A percentile compares a stretch with the other conserved stretches of the same genome.
Conservation (phyloP, 2,113 vertebrate species). For the Chunga burmeisteri region DNA sequence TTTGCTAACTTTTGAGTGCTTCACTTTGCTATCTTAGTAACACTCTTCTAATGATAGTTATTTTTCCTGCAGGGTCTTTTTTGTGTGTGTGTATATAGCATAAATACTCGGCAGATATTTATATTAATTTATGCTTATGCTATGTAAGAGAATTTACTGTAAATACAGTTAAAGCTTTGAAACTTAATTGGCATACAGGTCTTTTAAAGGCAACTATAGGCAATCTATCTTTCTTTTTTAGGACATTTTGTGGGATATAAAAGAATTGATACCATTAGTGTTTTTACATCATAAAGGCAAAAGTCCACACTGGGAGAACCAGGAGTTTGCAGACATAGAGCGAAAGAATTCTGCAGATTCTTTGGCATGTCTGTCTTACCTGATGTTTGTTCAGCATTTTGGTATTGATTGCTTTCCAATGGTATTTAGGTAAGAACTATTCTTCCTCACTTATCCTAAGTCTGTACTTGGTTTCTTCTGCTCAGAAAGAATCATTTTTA, state of each 20-base stretch:
- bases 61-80: not conserved
- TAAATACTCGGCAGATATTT: not conserved
- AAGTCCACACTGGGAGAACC: constrained; percentile 62
- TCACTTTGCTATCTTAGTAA: not conserved
- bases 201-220: not conserved
- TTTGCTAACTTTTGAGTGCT: not conserved
- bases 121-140: not conserved
- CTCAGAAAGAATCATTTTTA: not conserved
- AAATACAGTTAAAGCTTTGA: not conserved
- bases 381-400: constrained; percentile 91
- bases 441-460: not conserved
- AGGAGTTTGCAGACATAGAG: constrained; percentile 71
- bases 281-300: constrained; percentile 59
- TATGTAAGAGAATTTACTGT: not conserved
- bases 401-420: constrained; percentile 81
- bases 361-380: constrained; percentile 87
- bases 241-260: constrained; percentile 71
- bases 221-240: constrained; percentile 11
- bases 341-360: constrained; percentile 75
- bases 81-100: not conserved
- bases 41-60: not conserved
- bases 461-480: not conserved
- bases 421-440: constrained; percentile 84
- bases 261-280: constrained; percentile 68
- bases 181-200: not conserved